These are phyloP conservation scores for Macrochelys suwanniensis DNA, from an alignment of 2,797 vertebrate genomes.

Conservation along the genomic window DNA sequence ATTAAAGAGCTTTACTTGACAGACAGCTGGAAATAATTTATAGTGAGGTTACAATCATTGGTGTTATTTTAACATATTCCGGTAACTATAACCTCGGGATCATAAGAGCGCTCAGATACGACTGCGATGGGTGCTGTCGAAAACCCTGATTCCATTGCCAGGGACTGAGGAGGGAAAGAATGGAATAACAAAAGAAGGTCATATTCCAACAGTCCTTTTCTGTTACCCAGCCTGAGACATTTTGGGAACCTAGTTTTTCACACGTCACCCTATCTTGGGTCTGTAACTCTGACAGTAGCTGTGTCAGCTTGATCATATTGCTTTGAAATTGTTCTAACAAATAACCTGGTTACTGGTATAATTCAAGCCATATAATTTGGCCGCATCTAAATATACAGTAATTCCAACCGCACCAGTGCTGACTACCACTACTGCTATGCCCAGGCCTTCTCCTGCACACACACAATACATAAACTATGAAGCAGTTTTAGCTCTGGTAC, in stretches of 20 bases:
- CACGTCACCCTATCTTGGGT: not conserved
- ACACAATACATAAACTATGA: not conserved
- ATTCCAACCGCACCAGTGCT: not conserved
- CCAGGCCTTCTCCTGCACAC: not conserved
- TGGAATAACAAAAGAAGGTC: not conserved
- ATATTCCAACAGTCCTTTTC: not conserved
- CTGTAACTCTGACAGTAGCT: not conserved
- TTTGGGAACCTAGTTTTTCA: not conserved
- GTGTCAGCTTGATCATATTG: not conserved
- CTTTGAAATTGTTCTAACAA: not conserved
- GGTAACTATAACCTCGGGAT: not conserved
- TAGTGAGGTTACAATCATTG: not conserved
- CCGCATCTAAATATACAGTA: not conserved
- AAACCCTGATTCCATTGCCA: not conserved
- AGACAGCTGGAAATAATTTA: not conserved
- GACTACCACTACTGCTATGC: not conserved
- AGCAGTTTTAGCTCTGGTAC: not conserved
- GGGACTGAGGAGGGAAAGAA: not conserved
- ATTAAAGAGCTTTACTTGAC: not conserved
- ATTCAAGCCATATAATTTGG: not conserved
- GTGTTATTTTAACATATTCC: not conserved
- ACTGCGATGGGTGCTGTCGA: accelerated
- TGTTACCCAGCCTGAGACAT: too few species aligned
- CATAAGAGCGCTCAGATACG: not conserved
- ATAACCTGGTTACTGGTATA: not conserved